A percentile compares a stretch with the other conserved stretches of the same genome.
Evolutionary conservation across 2,113 vertebrate genomes (phyloP).

Genomic region (Hepsetus odoe): DNA sequence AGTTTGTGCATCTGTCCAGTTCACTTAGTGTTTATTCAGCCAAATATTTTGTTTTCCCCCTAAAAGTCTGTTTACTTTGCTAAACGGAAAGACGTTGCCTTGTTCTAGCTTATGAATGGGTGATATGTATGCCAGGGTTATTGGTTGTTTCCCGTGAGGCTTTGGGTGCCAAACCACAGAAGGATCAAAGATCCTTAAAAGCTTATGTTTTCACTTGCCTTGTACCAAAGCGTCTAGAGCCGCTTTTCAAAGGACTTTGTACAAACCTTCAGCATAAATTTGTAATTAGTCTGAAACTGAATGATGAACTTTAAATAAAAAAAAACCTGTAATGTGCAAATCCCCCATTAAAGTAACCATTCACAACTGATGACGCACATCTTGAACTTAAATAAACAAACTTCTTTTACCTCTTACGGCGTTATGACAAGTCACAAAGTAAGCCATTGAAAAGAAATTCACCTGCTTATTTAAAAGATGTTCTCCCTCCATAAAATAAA

Average conservation of each 20-base stretch:
- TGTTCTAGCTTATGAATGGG: constrained; percentile 44
- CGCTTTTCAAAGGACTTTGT: not conserved
- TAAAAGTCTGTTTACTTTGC: constrained; percentile 70
- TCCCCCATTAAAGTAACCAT: no score
- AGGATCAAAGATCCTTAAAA: constrained; percentile 56
- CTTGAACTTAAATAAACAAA: no score
- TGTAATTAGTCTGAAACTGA: not conserved
- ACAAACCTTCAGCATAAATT: not conserved
- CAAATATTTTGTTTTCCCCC: constrained; percentile 78
- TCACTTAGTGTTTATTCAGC: constrained; percentile 61
- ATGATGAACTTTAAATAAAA: not conserved
- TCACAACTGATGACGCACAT: no score
- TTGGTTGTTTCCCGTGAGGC: constrained; percentile 28
- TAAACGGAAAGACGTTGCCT: constrained; percentile 57
- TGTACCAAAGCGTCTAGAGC: not conserved
- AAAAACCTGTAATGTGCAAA: no score
- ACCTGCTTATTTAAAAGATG: no score
- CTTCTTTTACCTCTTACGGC: no score
- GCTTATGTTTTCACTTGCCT: constrained; percentile 15
- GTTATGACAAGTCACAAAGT: no score
- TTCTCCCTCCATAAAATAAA: not conserved
- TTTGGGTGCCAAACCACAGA: constrained; percentile 40
- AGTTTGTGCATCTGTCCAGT: constrained; percentile 49
- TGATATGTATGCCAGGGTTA: constrained; percentile 41
- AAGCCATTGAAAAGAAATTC: no score